Evolutionary conservation across 1,140 invertebrate species (phyloP).

Genomic region (Agrypnia vestita): DNA sequence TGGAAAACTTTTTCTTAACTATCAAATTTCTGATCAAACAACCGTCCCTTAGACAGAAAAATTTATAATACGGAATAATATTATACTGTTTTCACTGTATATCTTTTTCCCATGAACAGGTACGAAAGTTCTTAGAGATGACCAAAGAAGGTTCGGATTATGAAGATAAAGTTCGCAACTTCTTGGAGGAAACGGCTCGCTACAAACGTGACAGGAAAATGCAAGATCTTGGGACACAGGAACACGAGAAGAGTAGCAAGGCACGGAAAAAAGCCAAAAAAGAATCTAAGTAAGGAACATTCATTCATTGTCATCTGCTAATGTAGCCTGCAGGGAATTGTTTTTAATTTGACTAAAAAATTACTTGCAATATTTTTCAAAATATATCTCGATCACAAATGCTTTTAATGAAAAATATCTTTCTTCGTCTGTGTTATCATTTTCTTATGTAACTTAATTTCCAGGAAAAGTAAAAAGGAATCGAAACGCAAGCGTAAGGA

Average conservation of each 20-base stretch:
- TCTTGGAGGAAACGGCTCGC: constrained; percentile 84
- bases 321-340: too few relatives aligned
- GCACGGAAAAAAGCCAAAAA: constrained; percentile 76
- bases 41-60: too few relatives aligned
- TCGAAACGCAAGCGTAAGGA: constrained; percentile 79
- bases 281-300: constrained; percentile 58
- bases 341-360: too few relatives aligned
- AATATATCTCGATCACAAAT: too few relatives aligned
- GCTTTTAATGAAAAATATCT: too few relatives aligned
- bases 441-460: constrained; percentile 6
- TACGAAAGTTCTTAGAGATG: constrained; percentile 83
- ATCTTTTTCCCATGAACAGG: constrained; percentile 67
- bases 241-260: constrained; percentile 82
- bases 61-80: too few relatives aligned
- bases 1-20: too few relatives aligned
- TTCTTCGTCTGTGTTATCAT: too few relatives aligned
- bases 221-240: constrained; percentile 74
- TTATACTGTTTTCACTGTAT: too few relatives aligned
- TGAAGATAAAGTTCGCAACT: constrained; percentile 86
- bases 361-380: too few relatives aligned
- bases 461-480: constrained; percentile 80
- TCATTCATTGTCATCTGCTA: not conserved
- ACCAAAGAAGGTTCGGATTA: constrained; percentile 89
- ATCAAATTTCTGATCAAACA: too few relatives aligned
- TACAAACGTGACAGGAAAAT: constrained; percentile 84